Percentiles rank a stretch among this genome's conserved stretches.
phyloP scores from a whole-genome alignment of 37 sponge, comb jelly and placozoan genomes.

The Bolinopsis microptera region DNA sequence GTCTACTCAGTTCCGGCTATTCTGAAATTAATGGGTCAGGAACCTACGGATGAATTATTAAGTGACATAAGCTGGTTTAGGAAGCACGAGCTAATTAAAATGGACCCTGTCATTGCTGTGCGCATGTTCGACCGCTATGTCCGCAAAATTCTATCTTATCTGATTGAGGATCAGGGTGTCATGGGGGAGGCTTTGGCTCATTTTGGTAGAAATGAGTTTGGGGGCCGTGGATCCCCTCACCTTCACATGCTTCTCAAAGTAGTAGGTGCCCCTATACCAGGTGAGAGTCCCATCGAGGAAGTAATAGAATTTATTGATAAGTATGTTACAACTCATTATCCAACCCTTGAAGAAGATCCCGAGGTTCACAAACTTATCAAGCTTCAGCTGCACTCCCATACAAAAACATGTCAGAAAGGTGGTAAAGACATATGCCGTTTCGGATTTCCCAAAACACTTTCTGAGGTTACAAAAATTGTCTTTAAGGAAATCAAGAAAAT shows the following conservation, averaged over 20 bases:
- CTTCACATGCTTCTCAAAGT: conserved; percentile 25
- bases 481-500: neutral
- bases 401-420: neutral
- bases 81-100: neutral
- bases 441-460: neutral
- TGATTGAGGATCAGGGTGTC: neutral
- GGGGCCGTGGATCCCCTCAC: neutral
- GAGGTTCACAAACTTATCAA: neutral
- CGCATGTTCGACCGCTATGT: conserved; percentile 1
- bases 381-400: neutral
- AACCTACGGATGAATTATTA: neutral
- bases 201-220: neutral
- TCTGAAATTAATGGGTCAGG: neutral
- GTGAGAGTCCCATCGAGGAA: neutral
- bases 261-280: neutral
- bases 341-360: neutral
- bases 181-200: neutral
- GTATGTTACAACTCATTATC: neutral
- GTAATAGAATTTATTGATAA: neutral
- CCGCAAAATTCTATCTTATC: neutral
- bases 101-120: conserved; percentile 1
- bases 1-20: neutral
- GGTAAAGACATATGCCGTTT: neutral
- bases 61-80: neutral
- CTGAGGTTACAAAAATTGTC: neutral